Evolutionary conservation across 2,113 vertebrate species (phyloP), one percentile per base, ranked within the genome.

Genomic region (Muscicapa adusta): DNA sequence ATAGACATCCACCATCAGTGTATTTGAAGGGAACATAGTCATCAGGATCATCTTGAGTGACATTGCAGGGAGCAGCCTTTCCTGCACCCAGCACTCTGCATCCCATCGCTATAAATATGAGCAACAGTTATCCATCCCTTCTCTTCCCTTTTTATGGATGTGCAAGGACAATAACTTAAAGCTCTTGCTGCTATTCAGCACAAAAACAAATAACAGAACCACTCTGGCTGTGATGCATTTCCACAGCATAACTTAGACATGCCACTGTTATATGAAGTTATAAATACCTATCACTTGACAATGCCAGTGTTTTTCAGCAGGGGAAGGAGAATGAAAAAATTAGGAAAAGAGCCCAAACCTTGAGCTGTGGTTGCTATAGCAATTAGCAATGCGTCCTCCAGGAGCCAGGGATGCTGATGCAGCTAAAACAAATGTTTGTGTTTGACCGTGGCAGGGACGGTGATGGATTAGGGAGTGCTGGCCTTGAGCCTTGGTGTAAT

Each of bases 371-470:
- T 97, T 98, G 97, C 97, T 96, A 96, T 96, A 97, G 97, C 42
- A 94, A 97, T 98, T 98, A 98, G 96, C 92, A 96, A 91, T 88
- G 80, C 57, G 47, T 97, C 94, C 96, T 63, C 86, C 56, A 40
- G 94, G 58, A 93, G 90, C 95, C 85, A 70, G 83, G 87, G 96
- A 97, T 98, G 98, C 98, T 98, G 98, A 98, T 24, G 94, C 97
- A 97, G 98, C 98, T 97, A 96, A 97, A 98, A 97, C 95, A 97
- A 98, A 97, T 97, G 97, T 98, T 98, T 98, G 95, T 97, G 93
- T 94, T 97, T 61, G 94, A 95, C 96, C 93, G 4, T 85, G 45
- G 92, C 1, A 45, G 95, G 95, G 97, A 97, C 26, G 84, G 96
- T 97, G 98, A 98, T 91, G 0, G 96, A 98, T 98, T 97, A 97